Base-by-base conservation (phyloP, 2,797 vertebrate genomes). In the Melopsittacus undulatus region DNA sequence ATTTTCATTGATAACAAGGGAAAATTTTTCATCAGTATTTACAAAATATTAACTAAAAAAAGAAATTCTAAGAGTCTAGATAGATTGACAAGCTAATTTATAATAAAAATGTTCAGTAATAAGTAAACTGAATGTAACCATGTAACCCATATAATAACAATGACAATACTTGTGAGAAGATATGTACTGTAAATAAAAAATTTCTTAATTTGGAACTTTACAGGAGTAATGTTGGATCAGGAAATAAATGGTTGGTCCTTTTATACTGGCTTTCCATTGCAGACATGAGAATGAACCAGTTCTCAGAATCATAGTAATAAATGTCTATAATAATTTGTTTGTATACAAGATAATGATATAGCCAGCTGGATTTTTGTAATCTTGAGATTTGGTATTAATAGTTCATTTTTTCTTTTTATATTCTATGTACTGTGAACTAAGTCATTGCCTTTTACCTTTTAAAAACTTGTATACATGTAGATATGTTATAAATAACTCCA, bases 251-350 rank as follows among this genome's bases (percentile, higher is more conserved):
- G 34, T 49, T 90, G 4, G 48, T 92, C 10, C 13, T 20, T 67
- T 83, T 14, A 27, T 29, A 67, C 5, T 13, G 8, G 9, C 3
- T 85, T 74, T 56, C 26, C 30, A 21, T 10, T 79, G 20, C 3
- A 56, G 36, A 45, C 14, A 19, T 46, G 10, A 52, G 8, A 79
- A 85, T 73, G 22, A 74, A 59, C 5, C 1, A 40, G 3, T 75
- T 80, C 7, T 64, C 29, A 64, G 18, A 79, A 70, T 67, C 68
- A 49, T 61, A 68, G 61, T 80, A 45, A 30, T 32, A 48, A 4
- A 57, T 0, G 0, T 34, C 9, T 70, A 2, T 77, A 66, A 57
- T 45, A 0, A 34, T 73, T 40, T 84, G 14, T 62, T 26, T 61
- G 1, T 36, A 36, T 26, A 66, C 4, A 59, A 52, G 7, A 51